Evolutionary conservation across 2,888 invertebrate species (phyloP).

Genomic region (Drosophila siamana): DNA sequence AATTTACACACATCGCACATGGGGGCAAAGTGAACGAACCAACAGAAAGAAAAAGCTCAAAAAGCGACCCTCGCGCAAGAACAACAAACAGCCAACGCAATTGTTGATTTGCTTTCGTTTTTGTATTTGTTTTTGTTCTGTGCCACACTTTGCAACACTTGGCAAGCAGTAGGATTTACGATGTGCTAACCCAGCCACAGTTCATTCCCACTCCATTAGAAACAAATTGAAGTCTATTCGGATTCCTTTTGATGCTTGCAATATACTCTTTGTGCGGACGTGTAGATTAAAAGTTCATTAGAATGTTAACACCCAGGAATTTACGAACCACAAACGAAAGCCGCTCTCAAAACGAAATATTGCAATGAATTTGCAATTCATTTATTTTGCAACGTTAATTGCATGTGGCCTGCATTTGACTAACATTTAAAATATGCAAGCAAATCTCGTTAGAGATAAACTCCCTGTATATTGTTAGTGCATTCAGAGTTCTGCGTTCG

Average conservation of each 20-base stretch:
- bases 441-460: too few species aligned
- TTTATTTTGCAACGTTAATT: too few species aligned
- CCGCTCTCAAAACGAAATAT: not conserved
- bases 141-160: constrained; percentile 31
- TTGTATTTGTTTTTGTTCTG: not conserved
- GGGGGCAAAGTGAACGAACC: not conserved
- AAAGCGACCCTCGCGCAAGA: constrained; percentile 10
- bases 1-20: constrained; percentile 11
- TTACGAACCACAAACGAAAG: not conserved
- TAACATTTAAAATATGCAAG: not conserved
- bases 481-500: not conserved
- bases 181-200: constrained; percentile 7
- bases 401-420: not conserved
- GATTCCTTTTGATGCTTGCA: not conserved
- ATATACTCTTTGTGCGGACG: not conserved
- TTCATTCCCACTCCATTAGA: constrained; percentile 17
- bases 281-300: not conserved
- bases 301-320: not conserved
- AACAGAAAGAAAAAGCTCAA: not conserved
- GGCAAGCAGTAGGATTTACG: constrained; percentile 24
- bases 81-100: constrained; percentile 22
- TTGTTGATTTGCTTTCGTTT: constrained; percentile 41
- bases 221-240: constrained; percentile 35
- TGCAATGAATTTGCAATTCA: too few species aligned
- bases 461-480: too few species aligned